Evolutionary conservation across 2,888 invertebrate genomes (phyloP).

Genomic region (Noctua comes): DNA sequence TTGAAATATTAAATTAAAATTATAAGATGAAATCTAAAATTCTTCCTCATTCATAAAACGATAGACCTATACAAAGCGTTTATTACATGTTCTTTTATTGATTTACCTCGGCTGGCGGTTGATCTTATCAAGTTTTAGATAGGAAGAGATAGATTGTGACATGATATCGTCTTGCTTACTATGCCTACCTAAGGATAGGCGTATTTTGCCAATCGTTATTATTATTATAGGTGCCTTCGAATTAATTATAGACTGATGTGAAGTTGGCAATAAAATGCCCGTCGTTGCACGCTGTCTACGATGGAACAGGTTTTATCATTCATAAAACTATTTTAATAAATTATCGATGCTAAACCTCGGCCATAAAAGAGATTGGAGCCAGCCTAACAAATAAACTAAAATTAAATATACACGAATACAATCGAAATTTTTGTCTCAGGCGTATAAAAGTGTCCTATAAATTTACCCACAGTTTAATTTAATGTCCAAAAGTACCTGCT

Average conservation of each 20-base stretch:
- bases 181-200: not conserved
- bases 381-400: slow-evolving; percentile 90
- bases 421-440: slow-evolving; percentile 90
- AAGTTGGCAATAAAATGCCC: slow-evolving; percentile 75
- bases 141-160: not conserved
- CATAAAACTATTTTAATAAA: slow-evolving; percentile 89
- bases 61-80: slow-evolving; percentile 1
- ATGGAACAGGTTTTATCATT: slow-evolving; percentile 85
- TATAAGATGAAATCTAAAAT: slow-evolving; percentile 1
- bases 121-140: not conserved
- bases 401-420: slow-evolving; percentile 90
- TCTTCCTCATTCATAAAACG: slow-evolving; percentile 39
- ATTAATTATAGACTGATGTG: slow-evolving; percentile 73
- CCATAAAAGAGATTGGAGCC: slow-evolving; percentile 88
- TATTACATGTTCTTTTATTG: not conserved
- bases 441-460: slow-evolving; percentile 91
- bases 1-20: slow-evolving; percentile 23
- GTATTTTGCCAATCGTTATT: slow-evolving; percentile 41
- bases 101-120: not conserved
- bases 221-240: slow-evolving; percentile 38
- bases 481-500: slow-evolving; percentile 90
- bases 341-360: slow-evolving; percentile 86
- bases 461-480: slow-evolving; percentile 90
- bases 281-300: slow-evolving; percentile 72
- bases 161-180: not conserved